phyloP scores from a whole-genome alignment of 2,113 vertebrate genomes.

The Burhinus oedicnemus region DNA sequence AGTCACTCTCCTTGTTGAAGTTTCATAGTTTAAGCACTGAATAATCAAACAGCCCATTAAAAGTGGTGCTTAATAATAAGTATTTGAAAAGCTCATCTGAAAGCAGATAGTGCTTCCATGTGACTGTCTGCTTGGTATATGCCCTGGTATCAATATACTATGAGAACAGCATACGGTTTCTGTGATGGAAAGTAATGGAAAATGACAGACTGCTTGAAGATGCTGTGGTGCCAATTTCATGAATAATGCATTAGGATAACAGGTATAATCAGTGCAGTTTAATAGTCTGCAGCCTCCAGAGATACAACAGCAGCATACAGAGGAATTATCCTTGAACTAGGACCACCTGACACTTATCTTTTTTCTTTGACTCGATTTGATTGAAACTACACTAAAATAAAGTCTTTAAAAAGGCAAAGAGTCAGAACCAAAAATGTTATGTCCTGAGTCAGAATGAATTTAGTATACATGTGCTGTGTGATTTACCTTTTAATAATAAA shows the following conservation, averaged over 20 bases:
- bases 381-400: neutral
- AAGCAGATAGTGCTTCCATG: constrained; percentile 43
- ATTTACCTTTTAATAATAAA: neutral
- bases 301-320: constrained; percentile 52
- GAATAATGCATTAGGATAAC: constrained; percentile 86
- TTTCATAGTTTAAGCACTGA: constrained; percentile 15
- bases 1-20: neutral
- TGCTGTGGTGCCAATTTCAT: constrained; percentile 76
- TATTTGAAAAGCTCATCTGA: constrained; percentile 49
- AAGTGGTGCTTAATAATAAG: constrained; percentile 16
- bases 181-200: constrained; percentile 85
- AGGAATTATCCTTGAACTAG: constrained; percentile 9
- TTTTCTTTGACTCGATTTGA: neutral
- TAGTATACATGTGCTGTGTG: accelerated
- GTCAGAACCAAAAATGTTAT: neutral
- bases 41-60: constrained; percentile 50
- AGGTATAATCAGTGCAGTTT: constrained; percentile 85
- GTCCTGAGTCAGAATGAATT: neutral
- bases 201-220: constrained; percentile 86
- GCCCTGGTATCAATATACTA: constrained; percentile 24
- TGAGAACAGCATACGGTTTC: constrained; percentile 78
- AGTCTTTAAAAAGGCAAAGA: neutral
- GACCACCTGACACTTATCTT: constrained; percentile 1
- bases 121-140: constrained; percentile 31
- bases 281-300: constrained; percentile 75